Base-by-base conservation (phyloP, 2,797 vertebrate species). In the Pitangus sulphuratus region DNA sequence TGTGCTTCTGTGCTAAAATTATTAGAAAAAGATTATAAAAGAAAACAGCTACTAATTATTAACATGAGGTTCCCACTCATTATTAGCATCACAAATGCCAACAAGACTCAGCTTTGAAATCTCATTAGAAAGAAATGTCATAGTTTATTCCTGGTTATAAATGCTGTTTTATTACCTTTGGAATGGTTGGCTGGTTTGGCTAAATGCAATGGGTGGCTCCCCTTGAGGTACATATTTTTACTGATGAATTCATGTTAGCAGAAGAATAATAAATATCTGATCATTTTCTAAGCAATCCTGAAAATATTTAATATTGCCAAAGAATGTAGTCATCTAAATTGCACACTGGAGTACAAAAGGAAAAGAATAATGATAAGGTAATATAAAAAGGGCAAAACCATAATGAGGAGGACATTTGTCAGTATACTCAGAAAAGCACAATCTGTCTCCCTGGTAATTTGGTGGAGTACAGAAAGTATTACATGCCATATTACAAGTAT, bases 341-440 rank as follows among this genome's bases (percentile, higher is more conserved):
- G 47, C 58, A 76, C 18, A 21, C 33, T 70, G 37, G 28, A 93
- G 84, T 85, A 91, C 56, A 75, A 92, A 95, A 89, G 78, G 89
- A 87, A 95, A 96, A 89, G 58, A 96, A 86, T 95, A 97, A 87
- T 89, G 50, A 79, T 86, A 70, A 77, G 79, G 94, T 95, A 96
- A 95, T 94, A 96, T 84, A 96, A 97, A 93, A 96, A 90, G 79
- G 78, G 78, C 74, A 96, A 82, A 96, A 89, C 60, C 72, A 68
- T 87, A 93, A 95, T 90, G 84, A 96, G 84, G 95, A 92, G 82
- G 86, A 95, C 93, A 94, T 97, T 97, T 97, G 91, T 97, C 97
- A 95, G 62, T 93, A 93, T 88, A 95, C 37, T 95, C 79, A 85
- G 87, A 91, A 96, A 97, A 97, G 93, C 88, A 96, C 93, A 95